Percentiles rank a stretch among this genome's conserved stretches.
Evolutionary conservation across 2,113 vertebrate genomes (phyloP).

Genomic region (Archilochus colubris): DNA sequence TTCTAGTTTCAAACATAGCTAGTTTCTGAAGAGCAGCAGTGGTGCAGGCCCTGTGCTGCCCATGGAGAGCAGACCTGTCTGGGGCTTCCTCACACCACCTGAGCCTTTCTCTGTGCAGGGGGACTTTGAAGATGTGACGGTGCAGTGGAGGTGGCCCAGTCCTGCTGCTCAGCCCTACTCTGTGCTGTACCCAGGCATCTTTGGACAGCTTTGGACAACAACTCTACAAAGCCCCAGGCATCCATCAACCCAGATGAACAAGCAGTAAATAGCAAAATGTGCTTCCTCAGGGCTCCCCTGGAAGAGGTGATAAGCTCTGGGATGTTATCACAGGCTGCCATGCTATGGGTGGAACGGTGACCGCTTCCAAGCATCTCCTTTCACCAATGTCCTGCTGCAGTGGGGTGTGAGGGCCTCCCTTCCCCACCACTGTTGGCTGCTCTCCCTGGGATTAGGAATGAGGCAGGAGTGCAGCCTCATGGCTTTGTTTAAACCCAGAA

Average conservation of each 20-base stretch:
- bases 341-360: background rate
- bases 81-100: fast-evolving
- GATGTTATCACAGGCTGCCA: background rate
- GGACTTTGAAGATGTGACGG: slow-evolving; percentile 75
- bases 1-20: background rate
- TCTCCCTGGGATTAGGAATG: background rate
- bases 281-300: background rate
- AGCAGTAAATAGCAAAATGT: background rate
- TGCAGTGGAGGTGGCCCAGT: slow-evolving; percentile 57
- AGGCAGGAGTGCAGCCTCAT: background rate
- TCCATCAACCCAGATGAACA: fast-evolving
- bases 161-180: background rate
- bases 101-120: slow-evolving; percentile 68
- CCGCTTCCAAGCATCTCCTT: background rate
- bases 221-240: fast-evolving
- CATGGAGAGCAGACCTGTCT: too few species aligned
- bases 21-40: fast-evolving
- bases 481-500: background rate
- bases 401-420: background rate
- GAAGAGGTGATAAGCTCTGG: background rate
- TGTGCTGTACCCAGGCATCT: background rate
- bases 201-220: background rate
- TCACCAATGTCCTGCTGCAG: background rate
- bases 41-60: background rate
- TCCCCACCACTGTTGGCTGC: background rate